A percentile compares a stretch with the other conserved stretches of the same genome.
phyloP scores from a whole-genome alignment of 2,888 invertebrate species.

The Salpingus planirostris region DNA sequence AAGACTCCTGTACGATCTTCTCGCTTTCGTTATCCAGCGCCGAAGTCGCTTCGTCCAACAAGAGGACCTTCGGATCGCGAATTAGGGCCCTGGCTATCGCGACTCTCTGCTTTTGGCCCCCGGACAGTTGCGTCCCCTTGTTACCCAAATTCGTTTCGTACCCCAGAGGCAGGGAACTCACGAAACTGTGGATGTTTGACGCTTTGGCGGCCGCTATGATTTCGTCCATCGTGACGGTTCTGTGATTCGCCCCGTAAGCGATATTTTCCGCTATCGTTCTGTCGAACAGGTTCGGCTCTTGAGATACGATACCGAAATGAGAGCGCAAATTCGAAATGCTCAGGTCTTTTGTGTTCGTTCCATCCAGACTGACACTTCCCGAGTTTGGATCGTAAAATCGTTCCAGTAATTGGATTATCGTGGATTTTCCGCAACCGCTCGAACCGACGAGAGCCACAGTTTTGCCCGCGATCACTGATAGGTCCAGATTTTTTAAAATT shows the following conservation, averaged over 20 bases:
- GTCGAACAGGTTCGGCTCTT: conserved; percentile 87
- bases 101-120: conserved; percentile 83
- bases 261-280: conserved; percentile 85
- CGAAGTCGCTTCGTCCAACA: conserved; percentile 84
- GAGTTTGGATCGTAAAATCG: conserved; percentile 71
- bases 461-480: conserved; percentile 56
- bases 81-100: conserved; percentile 82
- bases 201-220: conserved; percentile 69
- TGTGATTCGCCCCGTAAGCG: conserved; percentile 77
- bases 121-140: conserved; percentile 68
- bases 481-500: conserved; percentile 58
- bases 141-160: conserved; percentile 74
- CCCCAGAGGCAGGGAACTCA: conserved; percentile 68
- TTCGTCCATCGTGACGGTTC: conserved; percentile 58
- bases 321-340: conserved; percentile 46
- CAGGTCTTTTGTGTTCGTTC: conserved; percentile 27
- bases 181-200: conserved; percentile 83
- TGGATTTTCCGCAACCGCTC: conserved; percentile 87
- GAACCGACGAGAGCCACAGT: conserved; percentile 70
- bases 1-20: conserved; percentile 80
- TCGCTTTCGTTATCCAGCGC: conserved; percentile 82
- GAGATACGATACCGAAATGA: conserved; percentile 82
- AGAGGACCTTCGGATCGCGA: conserved; percentile 65
- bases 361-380: conserved; percentile 48
- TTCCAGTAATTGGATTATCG: conserved; percentile 73